phyloP scores from a whole-genome alignment of 2,113 vertebrate species.

The Oncorhynchus masou region DNA sequence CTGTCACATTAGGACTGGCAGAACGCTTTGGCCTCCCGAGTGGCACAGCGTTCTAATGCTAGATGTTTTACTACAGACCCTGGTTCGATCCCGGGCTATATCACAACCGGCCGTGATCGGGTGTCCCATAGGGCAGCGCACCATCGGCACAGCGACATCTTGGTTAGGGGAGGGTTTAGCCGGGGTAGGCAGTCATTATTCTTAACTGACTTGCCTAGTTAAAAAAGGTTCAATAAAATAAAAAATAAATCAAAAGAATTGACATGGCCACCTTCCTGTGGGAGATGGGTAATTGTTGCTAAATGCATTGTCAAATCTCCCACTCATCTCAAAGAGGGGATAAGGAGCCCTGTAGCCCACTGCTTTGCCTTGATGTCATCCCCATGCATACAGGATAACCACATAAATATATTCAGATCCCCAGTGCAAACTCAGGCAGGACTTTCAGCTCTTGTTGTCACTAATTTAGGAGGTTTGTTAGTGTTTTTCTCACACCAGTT shows the following conservation, averaged over 20 bases:
- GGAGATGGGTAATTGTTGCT: constrained; percentile 16
- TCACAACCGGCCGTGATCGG: too few species aligned
- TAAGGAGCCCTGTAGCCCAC: constrained; percentile 4
- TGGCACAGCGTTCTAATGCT: too few species aligned
- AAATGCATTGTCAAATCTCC: constrained; percentile 43
- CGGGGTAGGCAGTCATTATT: too few species aligned
- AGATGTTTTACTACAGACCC: too few species aligned
- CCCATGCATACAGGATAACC: constrained; percentile 4
- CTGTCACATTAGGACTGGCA: constrained; percentile 19
- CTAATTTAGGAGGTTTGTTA: constrained; percentile 10
- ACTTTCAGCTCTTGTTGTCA: constrained; percentile 21
- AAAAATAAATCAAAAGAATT: not conserved
- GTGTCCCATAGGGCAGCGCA: too few species aligned
- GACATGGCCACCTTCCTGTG: constrained; percentile 25
- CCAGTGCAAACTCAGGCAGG: constrained; percentile 9
- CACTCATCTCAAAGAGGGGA: constrained; percentile 26
- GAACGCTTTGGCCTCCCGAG: not conserved
- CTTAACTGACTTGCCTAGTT: too few species aligned
- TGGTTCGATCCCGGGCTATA: too few species aligned
- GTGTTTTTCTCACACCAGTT: not conserved
- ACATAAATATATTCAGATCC: constrained; percentile 30
- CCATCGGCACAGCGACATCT: too few species aligned
- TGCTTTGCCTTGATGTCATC: constrained; percentile 27
- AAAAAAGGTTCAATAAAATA: too few species aligned
- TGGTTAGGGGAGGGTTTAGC: too few species aligned